Conservation (phyloP, 2,113 vertebrate species). For the human (Homo sapiens) region DNA sequence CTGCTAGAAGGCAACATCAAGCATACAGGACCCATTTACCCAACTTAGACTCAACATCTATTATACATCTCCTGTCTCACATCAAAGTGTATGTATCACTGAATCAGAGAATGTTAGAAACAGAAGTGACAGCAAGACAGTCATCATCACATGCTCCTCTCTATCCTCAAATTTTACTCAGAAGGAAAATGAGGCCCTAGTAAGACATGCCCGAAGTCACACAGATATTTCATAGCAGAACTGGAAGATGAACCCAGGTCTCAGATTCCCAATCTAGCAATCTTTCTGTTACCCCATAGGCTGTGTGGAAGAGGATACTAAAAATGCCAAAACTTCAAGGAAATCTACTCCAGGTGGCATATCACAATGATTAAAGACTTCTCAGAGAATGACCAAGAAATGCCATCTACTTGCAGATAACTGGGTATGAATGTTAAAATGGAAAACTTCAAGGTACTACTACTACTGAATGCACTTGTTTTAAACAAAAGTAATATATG, state of each 20-base stretch:
- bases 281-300: not conserved
- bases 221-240: constrained; percentile 16
- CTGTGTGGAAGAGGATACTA: not conserved
- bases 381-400: constrained; percentile 43
- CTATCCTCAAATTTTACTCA: constrained; percentile 40
- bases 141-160: not conserved
- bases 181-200: constrained; percentile 34
- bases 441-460: constrained; percentile 40
- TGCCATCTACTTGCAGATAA: constrained; percentile 22
- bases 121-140: not conserved
- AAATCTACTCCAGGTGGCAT: not conserved
- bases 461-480: constrained; percentile 1
- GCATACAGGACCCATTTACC: not conserved
- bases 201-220: not conserved
- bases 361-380: not conserved
- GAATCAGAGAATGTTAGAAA: constrained; percentile 32
- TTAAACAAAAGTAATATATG: constrained; percentile 30
- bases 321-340: constrained; percentile 24
- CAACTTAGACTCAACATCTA: not conserved
- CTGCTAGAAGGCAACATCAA: not conserved
- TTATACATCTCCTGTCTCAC: not conserved
- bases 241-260: constrained; percentile 8
- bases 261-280: constrained; percentile 2
- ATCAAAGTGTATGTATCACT: not conserved
- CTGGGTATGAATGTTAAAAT: not conserved